Conservation (phyloP, 1,140 invertebrate species). For the Drosophila tani region DNA sequence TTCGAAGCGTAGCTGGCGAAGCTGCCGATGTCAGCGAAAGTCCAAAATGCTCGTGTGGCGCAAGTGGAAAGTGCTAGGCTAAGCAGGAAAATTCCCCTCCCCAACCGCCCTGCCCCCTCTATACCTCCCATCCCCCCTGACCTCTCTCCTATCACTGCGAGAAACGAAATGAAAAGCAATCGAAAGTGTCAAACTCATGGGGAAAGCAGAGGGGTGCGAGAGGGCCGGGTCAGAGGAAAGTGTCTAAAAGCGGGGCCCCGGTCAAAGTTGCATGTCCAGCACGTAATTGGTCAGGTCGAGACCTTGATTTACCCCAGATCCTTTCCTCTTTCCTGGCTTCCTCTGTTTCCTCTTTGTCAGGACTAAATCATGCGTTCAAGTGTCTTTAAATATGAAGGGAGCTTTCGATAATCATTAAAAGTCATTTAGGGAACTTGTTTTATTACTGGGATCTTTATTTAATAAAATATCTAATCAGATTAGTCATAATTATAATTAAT, state of each 20-base stretch:
- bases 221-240: neutral
- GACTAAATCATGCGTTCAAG: neutral
- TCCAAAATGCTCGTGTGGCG: slow-evolving; percentile 27
- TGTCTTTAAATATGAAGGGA: neutral
- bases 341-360: neutral
- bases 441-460: neutral
- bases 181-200: slow-evolving; percentile 42
- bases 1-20: slow-evolving; percentile 7
- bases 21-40: slow-evolving; percentile 68
- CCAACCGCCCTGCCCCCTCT: neutral
- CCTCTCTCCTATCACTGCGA: slow-evolving; percentile 12
- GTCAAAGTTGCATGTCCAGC: slow-evolving; percentile 15
- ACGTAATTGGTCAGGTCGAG: slow-evolving; percentile 33
- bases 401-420: neutral
- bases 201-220: neutral
- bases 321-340: too few species aligned
- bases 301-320: slow-evolving; percentile 16
- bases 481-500: too few species aligned
- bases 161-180: slow-evolving; percentile 43
- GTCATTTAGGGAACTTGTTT: neutral
- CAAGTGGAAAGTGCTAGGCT: slow-evolving; percentile 59
- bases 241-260: neutral
- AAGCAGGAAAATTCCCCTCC: slow-evolving; percentile 53
- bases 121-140: too few species aligned
- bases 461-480: too few species aligned